Percentiles rank a stretch among this genome's conserved stretches.
These are phyloP conservation scores for Pachypeltis micranthus DNA, from an alignment of 1,140 invertebrate species.

Conservation along the genomic window DNA sequence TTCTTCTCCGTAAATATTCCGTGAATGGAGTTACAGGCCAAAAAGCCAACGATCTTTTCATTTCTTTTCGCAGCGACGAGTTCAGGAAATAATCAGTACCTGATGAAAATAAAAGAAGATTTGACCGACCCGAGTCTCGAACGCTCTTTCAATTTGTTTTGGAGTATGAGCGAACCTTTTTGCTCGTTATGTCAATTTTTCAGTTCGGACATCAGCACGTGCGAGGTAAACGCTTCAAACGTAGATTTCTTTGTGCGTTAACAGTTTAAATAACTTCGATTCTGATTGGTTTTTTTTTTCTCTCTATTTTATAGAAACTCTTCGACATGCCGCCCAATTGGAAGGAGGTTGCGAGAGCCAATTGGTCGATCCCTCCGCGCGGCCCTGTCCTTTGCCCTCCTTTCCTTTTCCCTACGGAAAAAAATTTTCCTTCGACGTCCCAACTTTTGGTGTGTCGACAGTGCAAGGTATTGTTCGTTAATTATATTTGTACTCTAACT, in stretches of 20 bases:
- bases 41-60: too few relatives aligned
- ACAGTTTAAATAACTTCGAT: too few relatives aligned
- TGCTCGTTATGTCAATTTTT: slow-evolving; percentile 27
- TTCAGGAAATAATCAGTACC: background rate
- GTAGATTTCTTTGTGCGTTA: too few relatives aligned
- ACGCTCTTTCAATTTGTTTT: slow-evolving; percentile 27
- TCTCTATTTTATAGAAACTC: background rate
- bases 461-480: slow-evolving; percentile 38
- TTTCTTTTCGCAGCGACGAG: background rate
- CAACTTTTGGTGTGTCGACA: slow-evolving; percentile 37
- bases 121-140: slow-evolving; percentile 22
- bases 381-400: background rate
- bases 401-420: slow-evolving; percentile 4
- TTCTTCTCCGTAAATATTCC: too few relatives aligned
- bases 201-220: background rate
- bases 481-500: too few relatives aligned
- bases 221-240: too few relatives aligned
- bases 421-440: slow-evolving; percentile 31
- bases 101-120: slow-evolving; percentile 2
- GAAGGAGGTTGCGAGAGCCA: background rate
- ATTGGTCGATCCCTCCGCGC: background rate
- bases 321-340: too few relatives aligned
- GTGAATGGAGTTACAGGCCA: too few relatives aligned
- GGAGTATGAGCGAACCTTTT: slow-evolving; percentile 23
- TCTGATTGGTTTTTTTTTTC: too few relatives aligned